Conservation (phyloP, 2,888 invertebrate species). For the Amblyteles armatorius region DNA sequence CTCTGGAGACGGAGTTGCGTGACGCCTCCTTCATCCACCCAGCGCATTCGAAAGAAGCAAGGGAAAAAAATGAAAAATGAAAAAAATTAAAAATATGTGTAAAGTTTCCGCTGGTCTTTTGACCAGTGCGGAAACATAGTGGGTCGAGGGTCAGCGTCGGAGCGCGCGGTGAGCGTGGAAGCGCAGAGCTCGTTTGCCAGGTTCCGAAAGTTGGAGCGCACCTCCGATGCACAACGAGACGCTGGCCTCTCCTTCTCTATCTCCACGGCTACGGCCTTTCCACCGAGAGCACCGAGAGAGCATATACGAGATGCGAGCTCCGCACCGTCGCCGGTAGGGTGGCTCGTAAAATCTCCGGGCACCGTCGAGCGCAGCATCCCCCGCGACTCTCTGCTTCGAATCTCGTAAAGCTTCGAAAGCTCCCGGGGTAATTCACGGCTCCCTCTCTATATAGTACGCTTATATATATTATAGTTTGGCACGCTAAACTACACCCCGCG, state of each 20-base stretch:
- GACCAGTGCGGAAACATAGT: constrained; percentile 30
- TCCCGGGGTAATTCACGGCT: constrained; percentile 62
- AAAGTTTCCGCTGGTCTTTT: constrained; percentile 29
- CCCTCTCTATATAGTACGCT: constrained; percentile 22
- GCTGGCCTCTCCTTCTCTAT: constrained; percentile 11
- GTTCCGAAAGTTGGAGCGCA: constrained; percentile 28
- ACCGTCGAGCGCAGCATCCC: constrained; percentile 62
- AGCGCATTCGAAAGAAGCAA: background rate
- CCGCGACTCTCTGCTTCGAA: constrained; percentile 56
- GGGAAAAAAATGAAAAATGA: background rate
- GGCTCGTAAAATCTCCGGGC: constrained; percentile 62
- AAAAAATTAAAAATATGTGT: constrained; percentile 21
- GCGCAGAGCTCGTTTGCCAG: constrained; percentile 19
- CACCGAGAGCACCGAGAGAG: constrained; percentile 4
- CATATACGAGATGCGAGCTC: constrained; percentile 52
- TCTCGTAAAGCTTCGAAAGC: constrained; percentile 64
- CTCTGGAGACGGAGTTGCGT: constrained; percentile 4
- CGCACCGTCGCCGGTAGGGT: constrained; percentile 39
- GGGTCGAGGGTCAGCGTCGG: constrained; percentile 53
- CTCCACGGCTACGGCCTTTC: background rate
- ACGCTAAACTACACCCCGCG: constrained; percentile 22
- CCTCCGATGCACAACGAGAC: constrained; percentile 51
- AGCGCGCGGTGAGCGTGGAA: constrained; percentile 49
- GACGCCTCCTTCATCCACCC: background rate
- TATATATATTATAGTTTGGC: constrained; percentile 36